phyloP scores from a whole-genome alignment of 64 coral and sea anemone genomes.

The Dendrophyllia cribrosa region DNA sequence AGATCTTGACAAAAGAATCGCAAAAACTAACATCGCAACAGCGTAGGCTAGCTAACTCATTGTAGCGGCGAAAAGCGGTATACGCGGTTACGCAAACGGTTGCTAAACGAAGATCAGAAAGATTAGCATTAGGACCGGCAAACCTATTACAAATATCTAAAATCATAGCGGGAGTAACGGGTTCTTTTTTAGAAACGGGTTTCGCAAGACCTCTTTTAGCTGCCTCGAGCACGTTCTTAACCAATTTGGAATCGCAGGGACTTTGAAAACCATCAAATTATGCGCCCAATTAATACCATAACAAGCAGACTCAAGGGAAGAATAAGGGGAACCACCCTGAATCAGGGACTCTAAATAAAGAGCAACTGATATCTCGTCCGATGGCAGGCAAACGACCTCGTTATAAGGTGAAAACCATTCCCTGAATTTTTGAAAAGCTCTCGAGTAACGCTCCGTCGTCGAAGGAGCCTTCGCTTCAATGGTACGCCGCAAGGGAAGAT shows the following conservation, averaged over 20 bases:
- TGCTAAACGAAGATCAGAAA: neutral
- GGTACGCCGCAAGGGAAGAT: conserved; percentile 31
- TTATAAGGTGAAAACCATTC: conserved; percentile 18
- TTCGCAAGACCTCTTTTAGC: conserved; percentile 39
- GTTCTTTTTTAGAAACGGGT: conserved; percentile 35
- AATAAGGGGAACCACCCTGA: conserved; percentile 26
- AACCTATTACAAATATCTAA: neutral
- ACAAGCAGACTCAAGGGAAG: conserved; percentile 51
- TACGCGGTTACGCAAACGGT: neutral
- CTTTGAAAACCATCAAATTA: conserved; percentile 42
- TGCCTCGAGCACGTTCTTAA: conserved; percentile 41
- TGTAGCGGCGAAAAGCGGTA: conserved; percentile 3
- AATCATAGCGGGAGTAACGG: neutral
- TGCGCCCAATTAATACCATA: conserved; percentile 75
- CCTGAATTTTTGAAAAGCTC: conserved; percentile 54
- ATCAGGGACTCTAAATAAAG: conserved; percentile 59
- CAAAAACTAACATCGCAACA: conserved; percentile 23
- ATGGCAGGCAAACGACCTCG: conserved; percentile 17
- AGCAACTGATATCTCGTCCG: conserved; percentile 23
- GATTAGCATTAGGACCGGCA: neutral
- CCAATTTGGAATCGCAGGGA: conserved; percentile 39
- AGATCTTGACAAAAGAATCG: conserved; percentile 49
- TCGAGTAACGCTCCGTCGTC: conserved; percentile 52
- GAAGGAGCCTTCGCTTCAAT: conserved; percentile 41
- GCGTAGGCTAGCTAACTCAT: conserved; percentile 11